Evolutionary conservation across 1,140 invertebrate genomes (phyloP).

Genomic region (Lutraria rhynchaena): DNA sequence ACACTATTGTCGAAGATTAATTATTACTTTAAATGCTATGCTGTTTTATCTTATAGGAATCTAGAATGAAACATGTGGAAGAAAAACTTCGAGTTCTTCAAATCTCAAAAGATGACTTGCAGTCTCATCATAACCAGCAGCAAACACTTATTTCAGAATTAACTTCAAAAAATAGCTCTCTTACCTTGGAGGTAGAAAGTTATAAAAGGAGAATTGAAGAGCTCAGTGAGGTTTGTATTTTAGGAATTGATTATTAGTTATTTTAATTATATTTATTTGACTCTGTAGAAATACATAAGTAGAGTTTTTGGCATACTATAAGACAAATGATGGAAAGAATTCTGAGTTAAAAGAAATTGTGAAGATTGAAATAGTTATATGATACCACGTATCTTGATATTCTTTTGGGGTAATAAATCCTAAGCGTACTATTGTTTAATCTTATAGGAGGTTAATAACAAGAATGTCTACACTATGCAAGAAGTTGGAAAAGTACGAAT

Average conservation of each 20-base stretch:
- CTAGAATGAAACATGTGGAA: constrained; percentile 76
- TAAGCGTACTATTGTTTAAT: too few relatives aligned
- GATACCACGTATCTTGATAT: too few relatives aligned
- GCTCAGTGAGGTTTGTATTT: constrained; percentile 71
- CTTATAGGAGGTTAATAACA: constrained; percentile 76
- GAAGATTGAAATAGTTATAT: too few relatives aligned
- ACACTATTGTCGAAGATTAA: too few relatives aligned
- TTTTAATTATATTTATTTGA: too few relatives aligned
- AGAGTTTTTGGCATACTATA: too few relatives aligned
- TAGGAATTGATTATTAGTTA: too few relatives aligned
- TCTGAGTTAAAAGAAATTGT: too few relatives aligned
- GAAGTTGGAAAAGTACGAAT: constrained; percentile 79
- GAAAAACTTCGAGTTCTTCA: constrained; percentile 77
- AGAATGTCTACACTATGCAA: constrained; percentile 77
- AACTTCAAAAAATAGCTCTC: constrained; percentile 76
- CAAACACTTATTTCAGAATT: constrained; percentile 71
- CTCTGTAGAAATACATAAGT: too few relatives aligned
- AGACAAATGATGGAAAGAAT: too few relatives aligned
- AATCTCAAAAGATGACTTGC: constrained; percentile 76
- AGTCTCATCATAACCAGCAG: constrained; percentile 77
- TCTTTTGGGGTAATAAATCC: too few relatives aligned
- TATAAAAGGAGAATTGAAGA: constrained; percentile 75
- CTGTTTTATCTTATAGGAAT: constrained; percentile 67
- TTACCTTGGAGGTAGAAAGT: constrained; percentile 77
- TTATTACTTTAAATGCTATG: not conserved